phyloP scores from a whole-genome alignment of 1,140 invertebrate genomes.

The Pogonus chalceus region DNA sequence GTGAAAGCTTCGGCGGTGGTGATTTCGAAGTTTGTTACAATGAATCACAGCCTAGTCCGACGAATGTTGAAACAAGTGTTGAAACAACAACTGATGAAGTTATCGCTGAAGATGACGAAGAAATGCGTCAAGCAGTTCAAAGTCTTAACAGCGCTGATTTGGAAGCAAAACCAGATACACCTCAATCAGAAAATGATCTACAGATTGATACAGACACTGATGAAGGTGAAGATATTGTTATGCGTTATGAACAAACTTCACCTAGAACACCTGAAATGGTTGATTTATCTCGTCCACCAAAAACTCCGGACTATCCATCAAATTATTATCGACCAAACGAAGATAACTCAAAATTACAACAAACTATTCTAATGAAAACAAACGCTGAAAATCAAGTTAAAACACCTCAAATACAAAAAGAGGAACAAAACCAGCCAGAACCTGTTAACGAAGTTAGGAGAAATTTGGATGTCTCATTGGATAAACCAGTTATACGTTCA shows the following conservation, averaged over 20 bases:
- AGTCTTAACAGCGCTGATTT: constrained; percentile 61
- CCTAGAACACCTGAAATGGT: constrained; percentile 37
- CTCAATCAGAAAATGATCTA: constrained; percentile 70
- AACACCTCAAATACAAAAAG: constrained; percentile 1
- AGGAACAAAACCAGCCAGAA: constrained; percentile 3
- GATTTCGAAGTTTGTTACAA: constrained; percentile 42
- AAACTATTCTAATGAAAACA: constrained; percentile 26
- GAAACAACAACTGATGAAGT: constrained; percentile 39
- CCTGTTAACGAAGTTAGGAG: constrained; percentile 17
- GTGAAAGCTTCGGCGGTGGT: constrained; percentile 63
- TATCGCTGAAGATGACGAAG: constrained; percentile 59
- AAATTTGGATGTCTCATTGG: constrained; percentile 2
- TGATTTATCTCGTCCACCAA: constrained; percentile 38
- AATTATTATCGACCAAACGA: constrained; percentile 21
- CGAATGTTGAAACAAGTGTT: constrained; percentile 21
- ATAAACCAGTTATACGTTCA: not conserved
- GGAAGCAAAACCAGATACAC: constrained; percentile 72
- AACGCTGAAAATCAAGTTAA: constrained; percentile 29
- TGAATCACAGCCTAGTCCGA: constrained; percentile 34
- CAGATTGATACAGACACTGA: constrained; percentile 82
- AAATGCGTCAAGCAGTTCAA: constrained; percentile 66
- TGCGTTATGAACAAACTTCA: constrained; percentile 29
- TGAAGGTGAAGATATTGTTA: constrained; percentile 40
- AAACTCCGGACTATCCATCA: constrained; percentile 37
- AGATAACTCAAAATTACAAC: constrained; percentile 7